Conservation (phyloP, 53 echinoderm and acorn worm genomes). For the Antedon mediterranea region DNA sequence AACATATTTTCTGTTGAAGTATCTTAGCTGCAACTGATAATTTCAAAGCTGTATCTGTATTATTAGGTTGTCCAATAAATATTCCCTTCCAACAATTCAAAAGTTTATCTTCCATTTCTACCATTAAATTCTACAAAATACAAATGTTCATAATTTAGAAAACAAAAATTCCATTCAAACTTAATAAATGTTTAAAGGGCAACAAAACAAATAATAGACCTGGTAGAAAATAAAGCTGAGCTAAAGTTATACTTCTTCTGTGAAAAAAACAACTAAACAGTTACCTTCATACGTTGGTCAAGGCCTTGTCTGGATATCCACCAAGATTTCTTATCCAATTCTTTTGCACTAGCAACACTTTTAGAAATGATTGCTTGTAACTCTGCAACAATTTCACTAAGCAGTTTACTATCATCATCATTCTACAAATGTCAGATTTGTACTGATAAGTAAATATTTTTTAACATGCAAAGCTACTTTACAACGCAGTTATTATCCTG, state of each 20-base stretch:
- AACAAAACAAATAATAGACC: background rate
- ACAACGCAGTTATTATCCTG: too few relatives aligned
- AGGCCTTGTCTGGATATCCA: slow-evolving; percentile 74
- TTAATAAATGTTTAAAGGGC: background rate
- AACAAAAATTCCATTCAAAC: background rate
- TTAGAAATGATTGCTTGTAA: slow-evolving; percentile 63
- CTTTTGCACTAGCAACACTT: slow-evolving; percentile 77
- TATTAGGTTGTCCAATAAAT: slow-evolving; percentile 25
- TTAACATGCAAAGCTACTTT: too few relatives aligned
- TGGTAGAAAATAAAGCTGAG: too few relatives aligned
- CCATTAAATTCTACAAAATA: slow-evolving; percentile 35
- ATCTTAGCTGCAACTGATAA: background rate
- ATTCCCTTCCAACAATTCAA: slow-evolving; percentile 82
- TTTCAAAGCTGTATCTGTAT: background rate
- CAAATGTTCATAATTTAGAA: background rate
- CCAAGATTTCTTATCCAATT: slow-evolving; percentile 82
- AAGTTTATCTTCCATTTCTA: slow-evolving; percentile 53
- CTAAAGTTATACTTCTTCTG: too few relatives aligned
- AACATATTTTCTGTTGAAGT: background rate
- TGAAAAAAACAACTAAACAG: too few relatives aligned
- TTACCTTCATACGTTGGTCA: slow-evolving; percentile 74
- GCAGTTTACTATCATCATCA: background rate
- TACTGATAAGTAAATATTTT: too few relatives aligned
- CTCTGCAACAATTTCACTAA: slow-evolving; percentile 21
- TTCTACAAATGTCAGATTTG: too few relatives aligned